Evolutionary conservation across 2,888 invertebrate species (phyloP), one percentile per base, ranked within the genome.

Genomic region (Baronia brevicornis): DNA sequence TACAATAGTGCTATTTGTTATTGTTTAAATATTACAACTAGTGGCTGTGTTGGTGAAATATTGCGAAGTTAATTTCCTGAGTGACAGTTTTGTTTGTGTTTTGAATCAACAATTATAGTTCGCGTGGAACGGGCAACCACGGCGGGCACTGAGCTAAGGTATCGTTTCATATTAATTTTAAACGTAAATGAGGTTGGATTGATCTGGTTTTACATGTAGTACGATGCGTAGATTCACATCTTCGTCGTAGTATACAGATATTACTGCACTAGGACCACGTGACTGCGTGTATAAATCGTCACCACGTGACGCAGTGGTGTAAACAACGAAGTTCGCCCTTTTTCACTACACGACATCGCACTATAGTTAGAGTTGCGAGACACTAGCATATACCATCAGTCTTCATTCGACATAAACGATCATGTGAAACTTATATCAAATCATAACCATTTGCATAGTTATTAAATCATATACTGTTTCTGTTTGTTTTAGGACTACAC

Each of bases 131-230:
- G 59, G 60, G 60, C 62, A 60, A 63, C 67, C 65, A 78, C 80
- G 78, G 72, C 75, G 66, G 66, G 59, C 73, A 65, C 70, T 73
- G 78, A 73, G 77, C 73, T 72, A 71, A 77, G 82, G 82, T 80
- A 75, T 59, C 60, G 60, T 71, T 65, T 67, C 57, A 45, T 63
- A 65, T 70, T 60, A 63, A 65, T 74, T 75, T 78, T 74, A 58
- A 57, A 68, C 69, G 57, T 71, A 63, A 71, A 67, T 71, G 71
- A 54, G 46, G 47, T 48, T 60, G 51, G 54, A 49, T 50, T 59
- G 55, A 61, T 68, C 60, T 53, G 51, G 51, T 59, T 57, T 41
- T 44, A 46, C 41, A 46, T 47, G 34, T 47, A 42, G 43, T 45
- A 44, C 39, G 33, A 33, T 36, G 42, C 37, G 29, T 33, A 39